phyloP scores from a whole-genome alignment of 2,797 vertebrate species.

The Apogon talboti region DNA sequence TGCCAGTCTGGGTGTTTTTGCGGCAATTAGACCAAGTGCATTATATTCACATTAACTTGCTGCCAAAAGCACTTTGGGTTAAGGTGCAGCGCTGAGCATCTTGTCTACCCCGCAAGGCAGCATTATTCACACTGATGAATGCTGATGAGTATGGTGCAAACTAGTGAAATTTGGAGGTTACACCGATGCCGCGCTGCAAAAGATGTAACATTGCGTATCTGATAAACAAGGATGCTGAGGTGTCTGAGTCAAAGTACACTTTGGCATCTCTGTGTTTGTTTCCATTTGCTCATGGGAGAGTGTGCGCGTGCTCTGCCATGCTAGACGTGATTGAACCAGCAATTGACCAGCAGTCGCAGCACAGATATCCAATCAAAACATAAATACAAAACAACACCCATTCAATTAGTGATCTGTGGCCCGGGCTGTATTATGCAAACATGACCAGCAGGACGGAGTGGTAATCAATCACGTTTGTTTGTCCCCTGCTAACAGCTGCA shows the following conservation, averaged over 20 bases:
- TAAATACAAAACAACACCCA: constrained; percentile 35
- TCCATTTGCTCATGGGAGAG: constrained; percentile 1
- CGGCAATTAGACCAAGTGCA: constrained; percentile 62
- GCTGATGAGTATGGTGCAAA: constrained; percentile 49
- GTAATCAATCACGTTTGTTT: constrained; percentile 69
- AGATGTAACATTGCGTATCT: constrained; percentile 14
- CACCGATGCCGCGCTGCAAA: constrained; percentile 5
- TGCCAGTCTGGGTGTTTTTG: constrained; percentile 56
- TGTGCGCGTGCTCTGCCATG: neutral
- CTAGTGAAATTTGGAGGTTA: constrained; percentile 45
- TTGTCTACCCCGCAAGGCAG: constrained; percentile 40
- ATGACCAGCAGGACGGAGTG: constrained; percentile 35
- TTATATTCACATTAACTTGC: constrained; percentile 66
- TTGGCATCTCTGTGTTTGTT: constrained; percentile 4
- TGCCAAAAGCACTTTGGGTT: constrained; percentile 63
- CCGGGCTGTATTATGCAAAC: constrained; percentile 55
- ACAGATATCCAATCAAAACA: constrained; percentile 39
- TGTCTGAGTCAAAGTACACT: constrained; percentile 4
- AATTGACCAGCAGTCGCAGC: constrained; percentile 20
- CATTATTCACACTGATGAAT: constrained; percentile 57
- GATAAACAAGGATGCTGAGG: constrained; percentile 30
- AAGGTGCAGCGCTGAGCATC: constrained; percentile 53
- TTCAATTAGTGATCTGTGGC: constrained; percentile 57
- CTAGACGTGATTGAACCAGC: neutral
- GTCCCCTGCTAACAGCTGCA: constrained; percentile 26